Percentiles rank a stretch among this genome's conserved stretches.
Conservation (phyloP, 1,140 invertebrate species). For the Lordiphosa mommai region DNA sequence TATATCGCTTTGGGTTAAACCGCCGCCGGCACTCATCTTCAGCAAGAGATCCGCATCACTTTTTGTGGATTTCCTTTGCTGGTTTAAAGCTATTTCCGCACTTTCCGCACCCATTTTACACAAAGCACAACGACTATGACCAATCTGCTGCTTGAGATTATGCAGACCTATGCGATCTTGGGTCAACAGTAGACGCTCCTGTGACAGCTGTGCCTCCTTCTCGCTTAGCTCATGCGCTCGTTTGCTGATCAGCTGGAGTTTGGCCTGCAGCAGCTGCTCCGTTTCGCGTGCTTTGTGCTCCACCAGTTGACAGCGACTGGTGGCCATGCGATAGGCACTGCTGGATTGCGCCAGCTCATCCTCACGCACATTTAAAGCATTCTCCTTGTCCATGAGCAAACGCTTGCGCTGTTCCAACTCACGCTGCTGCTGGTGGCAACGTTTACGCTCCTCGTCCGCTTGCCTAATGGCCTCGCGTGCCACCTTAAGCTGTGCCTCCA, state of each 20-base stretch:
- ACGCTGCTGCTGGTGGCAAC: constrained; percentile 74
- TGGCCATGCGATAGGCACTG: constrained; percentile 54
- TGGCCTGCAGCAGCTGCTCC: constrained; percentile 67
- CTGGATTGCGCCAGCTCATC: constrained; percentile 66
- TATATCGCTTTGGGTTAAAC: constrained; percentile 35
- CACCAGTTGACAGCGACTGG: constrained; percentile 61
- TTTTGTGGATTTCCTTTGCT: constrained; percentile 5
- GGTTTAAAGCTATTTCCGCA: constrained; percentile 29
- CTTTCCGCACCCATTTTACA: constrained; percentile 68
- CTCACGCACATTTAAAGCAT: constrained; percentile 70
- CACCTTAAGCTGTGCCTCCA: constrained; percentile 81
- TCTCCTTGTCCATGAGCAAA: constrained; percentile 75
- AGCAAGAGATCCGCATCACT: constrained; percentile 6
- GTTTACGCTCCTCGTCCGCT: constrained; percentile 80
- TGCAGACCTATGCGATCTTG: constrained; percentile 69
- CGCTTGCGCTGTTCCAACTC: constrained; percentile 80
- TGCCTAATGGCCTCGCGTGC: constrained; percentile 80
- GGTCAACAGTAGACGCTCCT: constrained; percentile 64
- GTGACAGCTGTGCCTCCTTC: constrained; percentile 66
- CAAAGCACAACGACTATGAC: constrained; percentile 58
- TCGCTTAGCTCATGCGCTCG: constrained; percentile 57
- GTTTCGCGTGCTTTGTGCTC: constrained; percentile 67
- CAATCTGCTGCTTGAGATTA: constrained; percentile 51
- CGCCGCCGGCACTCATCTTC: constrained; percentile 6
- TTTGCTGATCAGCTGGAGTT: constrained; percentile 57